Conservation (phyloP, 2,113 vertebrate species). For the Sinosuthora webbiana region DNA sequence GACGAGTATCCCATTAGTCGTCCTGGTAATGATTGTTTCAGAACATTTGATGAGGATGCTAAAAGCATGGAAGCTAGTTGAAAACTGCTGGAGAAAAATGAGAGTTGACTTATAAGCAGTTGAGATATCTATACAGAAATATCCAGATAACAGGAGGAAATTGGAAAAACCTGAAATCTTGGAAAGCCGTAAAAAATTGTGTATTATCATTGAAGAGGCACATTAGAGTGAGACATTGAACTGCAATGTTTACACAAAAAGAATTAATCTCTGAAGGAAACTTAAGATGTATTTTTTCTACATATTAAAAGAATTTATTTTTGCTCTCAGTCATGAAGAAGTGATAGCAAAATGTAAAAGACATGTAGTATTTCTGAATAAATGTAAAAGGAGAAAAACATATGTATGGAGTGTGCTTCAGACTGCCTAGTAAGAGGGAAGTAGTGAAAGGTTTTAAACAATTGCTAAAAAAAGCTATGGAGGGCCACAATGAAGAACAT, state of each 20-base stretch:
- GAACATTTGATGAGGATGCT: not conserved
- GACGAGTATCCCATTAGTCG: not conserved
- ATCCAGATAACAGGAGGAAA: not conserved
- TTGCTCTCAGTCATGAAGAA: not conserved
- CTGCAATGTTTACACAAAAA: not conserved
- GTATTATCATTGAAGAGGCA: not conserved
- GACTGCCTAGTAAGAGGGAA: not conserved
- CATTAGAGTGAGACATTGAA: not conserved
- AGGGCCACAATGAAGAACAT: not conserved
- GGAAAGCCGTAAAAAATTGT: not conserved
- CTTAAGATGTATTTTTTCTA: not conserved
- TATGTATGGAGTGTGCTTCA: not conserved
- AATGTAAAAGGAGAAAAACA: not conserved
- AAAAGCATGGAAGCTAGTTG: not conserved
- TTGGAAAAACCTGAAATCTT: not conserved
- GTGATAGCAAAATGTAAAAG: not conserved
- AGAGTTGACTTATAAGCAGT: not conserved
- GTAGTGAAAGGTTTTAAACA: not conserved
- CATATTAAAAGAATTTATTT: not conserved
- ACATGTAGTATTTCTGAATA: not conserved
- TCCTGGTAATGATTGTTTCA: not conserved
- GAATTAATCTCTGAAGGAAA: not conserved
- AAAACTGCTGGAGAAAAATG: not conserved
- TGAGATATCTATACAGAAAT: not conserved
- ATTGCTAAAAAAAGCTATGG: not conserved